A percentile compares a stretch with the other conserved stretches of the same genome.
phyloP scores from a whole-genome alignment of 2,113 vertebrate genomes.

The Callipepla californica region DNA sequence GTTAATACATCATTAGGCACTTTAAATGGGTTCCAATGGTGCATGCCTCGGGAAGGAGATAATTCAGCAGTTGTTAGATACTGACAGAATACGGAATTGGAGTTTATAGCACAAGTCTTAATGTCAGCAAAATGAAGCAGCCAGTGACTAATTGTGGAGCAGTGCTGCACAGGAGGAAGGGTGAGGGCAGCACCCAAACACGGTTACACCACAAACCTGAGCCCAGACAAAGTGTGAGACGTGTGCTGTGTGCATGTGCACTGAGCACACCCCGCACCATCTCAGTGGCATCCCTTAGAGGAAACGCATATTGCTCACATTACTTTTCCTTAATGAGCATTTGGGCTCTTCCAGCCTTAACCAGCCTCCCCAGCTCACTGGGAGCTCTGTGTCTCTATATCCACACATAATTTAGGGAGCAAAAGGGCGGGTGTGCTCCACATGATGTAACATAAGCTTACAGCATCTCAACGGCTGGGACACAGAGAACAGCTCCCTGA shows the following conservation, averaged over 20 bases:
- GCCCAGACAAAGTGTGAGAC: background rate
- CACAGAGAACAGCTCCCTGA: background rate
- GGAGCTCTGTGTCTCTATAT: background rate
- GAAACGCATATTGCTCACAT: background rate
- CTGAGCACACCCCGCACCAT: background rate
- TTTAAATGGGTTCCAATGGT: constrained; percentile 76
- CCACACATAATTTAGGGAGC: background rate
- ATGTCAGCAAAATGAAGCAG: constrained; percentile 67
- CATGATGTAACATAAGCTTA: background rate
- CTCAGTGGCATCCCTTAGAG: background rate
- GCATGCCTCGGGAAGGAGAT: constrained; percentile 75
- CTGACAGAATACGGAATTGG: constrained; percentile 74
- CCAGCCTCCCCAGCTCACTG: background rate
- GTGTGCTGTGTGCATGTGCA: background rate
- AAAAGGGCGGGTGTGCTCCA: background rate
- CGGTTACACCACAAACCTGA: background rate
- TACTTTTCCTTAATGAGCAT: background rate
- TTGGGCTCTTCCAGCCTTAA: background rate
- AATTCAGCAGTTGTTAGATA: constrained; percentile 77
- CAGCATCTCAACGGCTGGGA: background rate
- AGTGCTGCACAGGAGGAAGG: background rate
- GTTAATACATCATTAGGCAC: constrained; percentile 81
- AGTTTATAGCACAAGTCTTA: constrained; percentile 73
- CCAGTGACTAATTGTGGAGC: constrained; percentile 55
- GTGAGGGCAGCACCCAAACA: constrained; percentile 30